These are phyloP conservation scores for Perca schrenkii DNA, from an alignment of 2,113 vertebrate species.

Conservation along the genomic window DNA sequence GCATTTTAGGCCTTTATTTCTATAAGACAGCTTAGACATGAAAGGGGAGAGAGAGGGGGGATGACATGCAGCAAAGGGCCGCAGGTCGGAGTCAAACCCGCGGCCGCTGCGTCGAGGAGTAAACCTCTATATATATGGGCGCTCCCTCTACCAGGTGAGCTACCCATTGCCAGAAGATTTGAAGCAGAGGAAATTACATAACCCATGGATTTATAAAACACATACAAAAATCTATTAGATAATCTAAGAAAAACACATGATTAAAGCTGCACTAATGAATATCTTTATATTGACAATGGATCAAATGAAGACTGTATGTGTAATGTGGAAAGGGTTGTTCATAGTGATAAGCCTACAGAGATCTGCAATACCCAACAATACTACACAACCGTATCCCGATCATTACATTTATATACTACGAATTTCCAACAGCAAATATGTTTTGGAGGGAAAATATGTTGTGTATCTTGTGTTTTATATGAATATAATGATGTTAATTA, in stretches of 20 bases:
- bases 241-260: background rate
- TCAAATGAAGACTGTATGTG: background rate
- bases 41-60: too few species aligned
- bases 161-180: slow-evolving; percentile 9
- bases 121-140: too few species aligned
- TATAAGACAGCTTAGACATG: too few species aligned
- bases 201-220: slow-evolving; percentile 31
- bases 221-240: background rate
- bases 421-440: background rate
- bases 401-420: background rate
- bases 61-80: too few species aligned
- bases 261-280: slow-evolving; percentile 26
- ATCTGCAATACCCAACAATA: background rate
- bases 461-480: background rate
- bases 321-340: slow-evolving; percentile 1
- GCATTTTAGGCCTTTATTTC: too few species aligned
- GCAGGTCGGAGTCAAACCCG: too few species aligned
- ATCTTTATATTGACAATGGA: background rate
- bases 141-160: too few species aligned
- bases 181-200: slow-evolving; percentile 21
- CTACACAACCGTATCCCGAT: background rate
- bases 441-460: background rate
- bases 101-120: too few species aligned
- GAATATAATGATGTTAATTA: background rate
- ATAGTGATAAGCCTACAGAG: background rate